phyloP scores from a whole-genome alignment of 2,888 invertebrate species.

The Phortica magna region DNA sequence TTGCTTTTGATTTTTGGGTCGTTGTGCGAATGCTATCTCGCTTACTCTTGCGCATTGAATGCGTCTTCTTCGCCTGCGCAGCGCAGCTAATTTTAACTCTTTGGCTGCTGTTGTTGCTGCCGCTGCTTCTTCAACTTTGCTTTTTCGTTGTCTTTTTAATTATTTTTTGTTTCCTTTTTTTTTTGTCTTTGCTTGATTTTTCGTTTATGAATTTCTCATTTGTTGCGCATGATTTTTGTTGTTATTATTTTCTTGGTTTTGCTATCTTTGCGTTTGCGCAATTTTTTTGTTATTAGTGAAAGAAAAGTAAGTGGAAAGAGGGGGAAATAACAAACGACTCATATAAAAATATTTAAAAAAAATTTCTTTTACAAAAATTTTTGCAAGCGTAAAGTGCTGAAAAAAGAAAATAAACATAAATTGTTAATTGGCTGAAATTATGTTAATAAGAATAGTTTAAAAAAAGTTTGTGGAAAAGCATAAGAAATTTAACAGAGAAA shows the following conservation, averaged over 20 bases:
- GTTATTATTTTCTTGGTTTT: constrained; percentile 43
- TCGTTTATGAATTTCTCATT: constrained; percentile 65
- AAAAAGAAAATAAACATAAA: background rate
- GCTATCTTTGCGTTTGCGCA: constrained; percentile 17
- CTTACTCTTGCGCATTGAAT: constrained; percentile 53
- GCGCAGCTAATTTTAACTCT: constrained; percentile 41
- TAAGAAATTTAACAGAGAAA: too few species aligned
- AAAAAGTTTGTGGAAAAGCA: too few species aligned
- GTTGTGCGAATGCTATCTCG: constrained; percentile 60
- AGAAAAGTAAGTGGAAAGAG: background rate
- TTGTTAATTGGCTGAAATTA: background rate
- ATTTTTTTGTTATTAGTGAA: constrained; percentile 33
- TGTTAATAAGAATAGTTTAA: background rate
- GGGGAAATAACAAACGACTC: background rate
- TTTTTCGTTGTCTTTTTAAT: constrained; percentile 36
- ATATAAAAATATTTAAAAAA: background rate
- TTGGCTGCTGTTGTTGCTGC: constrained; percentile 31
- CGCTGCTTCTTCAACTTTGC: constrained; percentile 27
- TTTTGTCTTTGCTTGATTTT: constrained; percentile 55
- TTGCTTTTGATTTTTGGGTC: constrained; percentile 50
- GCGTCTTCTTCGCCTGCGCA: constrained; percentile 23
- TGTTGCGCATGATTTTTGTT: constrained; percentile 52
- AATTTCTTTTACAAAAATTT: constrained; percentile 9
- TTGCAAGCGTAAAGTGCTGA: background rate
- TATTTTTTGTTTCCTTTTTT: constrained; percentile 10